Base-by-base conservation (phyloP, 2,113 vertebrate genomes). In the Nerophis ophidion region DNA sequence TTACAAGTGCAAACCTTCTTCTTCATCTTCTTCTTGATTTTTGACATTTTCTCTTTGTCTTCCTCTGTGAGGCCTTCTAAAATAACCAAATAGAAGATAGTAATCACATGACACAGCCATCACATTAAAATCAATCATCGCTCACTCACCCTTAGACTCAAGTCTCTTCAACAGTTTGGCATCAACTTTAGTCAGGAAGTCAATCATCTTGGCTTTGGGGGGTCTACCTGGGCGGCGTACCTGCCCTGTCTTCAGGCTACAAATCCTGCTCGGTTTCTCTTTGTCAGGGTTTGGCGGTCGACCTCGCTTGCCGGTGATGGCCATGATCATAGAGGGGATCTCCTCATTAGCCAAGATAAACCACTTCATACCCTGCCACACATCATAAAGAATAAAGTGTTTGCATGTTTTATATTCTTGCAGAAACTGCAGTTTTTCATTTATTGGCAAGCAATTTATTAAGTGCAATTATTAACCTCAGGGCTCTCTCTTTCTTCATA, bases 21-120 rank as follows among this genome's bases (percentile, higher is more conserved):
- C 75, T 92, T 93, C 87, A 95, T 92, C 71, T 97, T 99, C 89
- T 95, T 98, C 85, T 95, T 97, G 80, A 94, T 92, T 77, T 96
- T 97, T 74, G 75, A 89, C 49, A 96, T 85, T 83, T 94, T 97
- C 77, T 89, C 79, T 81, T 95, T 98, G 68, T 95, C 94, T 54
- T 96, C 94, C 0, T 96, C 95, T 0, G 90, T 95, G 14, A 92
- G 89, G 51, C 92, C 87, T 84, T 95, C 95, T 99, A 66, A 1
- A 57, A 58, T 19, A 65, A 11, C 2, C 4, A 1, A 70, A 54
- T 3, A 64, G 8, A 40, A 44, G 40, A 11, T 44, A 56, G 19
- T 13, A n/a, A 5, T 38, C 7, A 3, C 16, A 59, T 26, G 45
- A 8, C 4, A 49, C n/a, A 5, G 4, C n/a, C 7, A 13, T 44